Conservation (phyloP, 2,888 invertebrate species). For the Folsomia candida region DNA sequence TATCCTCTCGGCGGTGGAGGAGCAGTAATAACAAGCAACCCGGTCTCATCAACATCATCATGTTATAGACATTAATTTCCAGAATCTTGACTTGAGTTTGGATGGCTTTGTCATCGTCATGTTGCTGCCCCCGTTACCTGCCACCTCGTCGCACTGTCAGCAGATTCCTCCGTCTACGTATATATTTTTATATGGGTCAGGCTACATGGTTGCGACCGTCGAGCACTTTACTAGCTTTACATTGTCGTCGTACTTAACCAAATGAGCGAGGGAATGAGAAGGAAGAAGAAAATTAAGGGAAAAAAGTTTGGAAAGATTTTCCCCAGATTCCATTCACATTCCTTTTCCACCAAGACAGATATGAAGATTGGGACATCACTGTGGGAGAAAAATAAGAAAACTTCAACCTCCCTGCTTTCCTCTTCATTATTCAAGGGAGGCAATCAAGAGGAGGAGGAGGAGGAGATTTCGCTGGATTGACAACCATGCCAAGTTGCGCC, state of each 20-base stretch:
- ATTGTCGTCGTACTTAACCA: background rate
- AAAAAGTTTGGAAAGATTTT: background rate
- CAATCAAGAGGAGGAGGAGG: background rate
- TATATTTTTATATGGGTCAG: no score
- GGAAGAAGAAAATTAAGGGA: constrained; percentile 2
- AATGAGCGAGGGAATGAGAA: background rate
- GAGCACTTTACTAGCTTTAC: background rate
- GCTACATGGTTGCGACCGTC: no score
- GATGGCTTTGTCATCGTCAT: background rate
- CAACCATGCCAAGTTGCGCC: no score
- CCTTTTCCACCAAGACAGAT: background rate
- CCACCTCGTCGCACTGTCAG: background rate
- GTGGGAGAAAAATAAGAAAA: background rate
- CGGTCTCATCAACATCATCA: background rate
- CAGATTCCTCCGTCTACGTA: no score
- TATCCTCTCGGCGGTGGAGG: background rate
- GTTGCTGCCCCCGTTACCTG: background rate
- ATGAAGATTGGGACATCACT: background rate
- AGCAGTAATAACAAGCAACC: background rate
- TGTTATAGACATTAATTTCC: background rate
- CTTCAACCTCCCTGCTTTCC: background rate
- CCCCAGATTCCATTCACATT: background rate
- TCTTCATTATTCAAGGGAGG: constrained; percentile 4
- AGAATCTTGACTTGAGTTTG: no score
- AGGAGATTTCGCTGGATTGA: no score